Conservation (phyloP, 2,797 vertebrate genomes). For the Petrocephalus sullivani region DNA sequence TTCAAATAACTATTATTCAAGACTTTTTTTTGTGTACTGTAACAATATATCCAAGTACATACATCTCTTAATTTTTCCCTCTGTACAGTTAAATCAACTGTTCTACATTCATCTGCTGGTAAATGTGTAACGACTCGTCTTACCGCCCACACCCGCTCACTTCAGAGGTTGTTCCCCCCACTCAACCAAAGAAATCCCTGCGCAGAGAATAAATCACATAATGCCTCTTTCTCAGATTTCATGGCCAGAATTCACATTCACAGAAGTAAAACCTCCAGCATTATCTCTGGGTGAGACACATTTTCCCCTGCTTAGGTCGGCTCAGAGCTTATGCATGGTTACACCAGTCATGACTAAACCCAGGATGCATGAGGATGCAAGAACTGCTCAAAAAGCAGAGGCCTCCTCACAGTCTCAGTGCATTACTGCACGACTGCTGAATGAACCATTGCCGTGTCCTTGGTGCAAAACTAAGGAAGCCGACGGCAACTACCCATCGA, state of each 20-base stretch:
- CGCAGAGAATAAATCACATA: neutral
- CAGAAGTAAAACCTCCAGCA: neutral
- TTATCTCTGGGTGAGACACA: neutral
- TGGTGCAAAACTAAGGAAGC: neutral
- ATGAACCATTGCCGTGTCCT: neutral
- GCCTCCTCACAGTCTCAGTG: neutral
- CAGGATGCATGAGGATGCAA: neutral
- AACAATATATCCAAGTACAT: conserved; percentile 2
- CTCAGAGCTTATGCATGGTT: neutral
- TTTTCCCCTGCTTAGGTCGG: neutral
- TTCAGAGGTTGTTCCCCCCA: neutral
- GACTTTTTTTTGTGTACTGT: conserved; percentile 1
- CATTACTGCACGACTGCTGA: neutral
- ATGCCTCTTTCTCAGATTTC: neutral
- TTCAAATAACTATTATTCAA: conserved; percentile 14
- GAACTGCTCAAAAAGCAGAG: neutral
- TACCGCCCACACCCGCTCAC: neutral
- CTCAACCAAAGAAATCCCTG: neutral
- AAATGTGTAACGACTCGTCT: neutral
- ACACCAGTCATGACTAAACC: neutral
- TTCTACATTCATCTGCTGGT: conserved; percentile 12
- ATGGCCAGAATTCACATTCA: neutral
- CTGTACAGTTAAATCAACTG: conserved; percentile 10
- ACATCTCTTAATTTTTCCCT: neutral
- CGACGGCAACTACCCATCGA: neutral